These are phyloP conservation scores for Mormyrops attenuatus DNA, from an alignment of 2,797 vertebrate species.

Conservation along the genomic window DNA sequence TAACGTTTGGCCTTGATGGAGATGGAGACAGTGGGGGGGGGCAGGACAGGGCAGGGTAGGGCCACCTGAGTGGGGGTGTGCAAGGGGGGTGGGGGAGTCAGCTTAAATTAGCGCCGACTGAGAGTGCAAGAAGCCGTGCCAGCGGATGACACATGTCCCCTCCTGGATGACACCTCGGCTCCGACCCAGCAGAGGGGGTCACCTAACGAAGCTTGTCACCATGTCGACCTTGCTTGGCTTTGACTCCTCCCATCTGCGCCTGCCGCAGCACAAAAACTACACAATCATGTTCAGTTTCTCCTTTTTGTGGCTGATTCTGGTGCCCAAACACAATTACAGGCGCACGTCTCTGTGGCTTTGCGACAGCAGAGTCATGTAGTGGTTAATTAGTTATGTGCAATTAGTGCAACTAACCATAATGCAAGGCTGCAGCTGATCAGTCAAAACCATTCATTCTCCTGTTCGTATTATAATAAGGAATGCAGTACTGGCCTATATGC, in stretches of 20 bases:
- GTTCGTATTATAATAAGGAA: not conserved
- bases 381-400: not conserved
- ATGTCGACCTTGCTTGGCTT: slow-evolving; percentile 10
- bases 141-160: slow-evolving; percentile 34
- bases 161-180: slow-evolving; percentile 28
- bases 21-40: slow-evolving; percentile 14
- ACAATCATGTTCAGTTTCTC: not conserved
- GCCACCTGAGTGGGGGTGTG: slow-evolving; percentile 15
- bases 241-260: slow-evolving; percentile 21
- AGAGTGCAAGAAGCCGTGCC: slow-evolving; percentile 18
- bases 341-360: not conserved
- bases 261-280: not conserved
- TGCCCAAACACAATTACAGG: not conserved
- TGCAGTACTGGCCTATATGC: not conserved
- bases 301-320: not conserved
- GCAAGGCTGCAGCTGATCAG: not conserved
- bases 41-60: not conserved
- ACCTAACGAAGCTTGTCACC: slow-evolving; percentile 30
- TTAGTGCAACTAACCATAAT: not conserved
- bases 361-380: not conserved
- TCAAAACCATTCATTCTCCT: not conserved
- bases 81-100: slow-evolving; percentile 27
- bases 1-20: slow-evolving; percentile 21
- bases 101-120: slow-evolving; percentile 28
- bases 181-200: slow-evolving; percentile 7